Evolutionary conservation across 2,113 vertebrate genomes (phyloP), one percentile per base, ranked within the genome.

Genomic region (Corythornis cristatus): DNA sequence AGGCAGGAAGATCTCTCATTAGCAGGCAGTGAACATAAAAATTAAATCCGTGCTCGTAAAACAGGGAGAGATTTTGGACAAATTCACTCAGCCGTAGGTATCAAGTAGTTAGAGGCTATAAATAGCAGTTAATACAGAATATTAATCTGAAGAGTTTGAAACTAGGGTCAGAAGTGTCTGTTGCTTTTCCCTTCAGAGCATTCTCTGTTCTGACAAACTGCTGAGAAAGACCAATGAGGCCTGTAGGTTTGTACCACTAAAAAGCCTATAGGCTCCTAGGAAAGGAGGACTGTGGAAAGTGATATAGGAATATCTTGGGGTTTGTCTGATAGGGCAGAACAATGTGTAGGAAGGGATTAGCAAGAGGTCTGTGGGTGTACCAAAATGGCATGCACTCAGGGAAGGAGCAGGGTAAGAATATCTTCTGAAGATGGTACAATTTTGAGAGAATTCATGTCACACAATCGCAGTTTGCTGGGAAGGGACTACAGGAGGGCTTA

Each of bases 11-110:
- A 66, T 83, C 56, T 40, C 56, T 83, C 25, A 71, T 83, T 86
- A 95, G 33, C n/a, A 77, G 37, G 31, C 86, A 83, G 65, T 51
- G 54, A 92, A 88, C 51, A 58, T 60, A 71, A 58, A 89, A 92
- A 40, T 57, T 68, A 72, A 89, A 92, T 86, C 65, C 25, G 53
- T 0, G 5, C 42, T 90, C 28, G 20, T 71, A 84, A 89, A 82
- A 35, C 23, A 64, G 35, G 57, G 58, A 75, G 31, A 61, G 6
- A 16, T 72, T 91, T 90, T 87, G 71, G 66, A 33, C 70, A 68
- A 14, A 5, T 82, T 93, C 54, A 45, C 23, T 72, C 18, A 45
- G 70, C 48, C 3, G 1, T 60, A 57, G 43, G 29, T 67, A 87
- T 68, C 61, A 79, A 71, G 83, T 93, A 75, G 20, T 84, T 40